Percentiles rank a stretch among this genome's conserved stretches.
These are phyloP conservation scores for Limnodromus scolopaceus DNA, from an alignment of 2,797 vertebrate species.

Conservation along the genomic window DNA sequence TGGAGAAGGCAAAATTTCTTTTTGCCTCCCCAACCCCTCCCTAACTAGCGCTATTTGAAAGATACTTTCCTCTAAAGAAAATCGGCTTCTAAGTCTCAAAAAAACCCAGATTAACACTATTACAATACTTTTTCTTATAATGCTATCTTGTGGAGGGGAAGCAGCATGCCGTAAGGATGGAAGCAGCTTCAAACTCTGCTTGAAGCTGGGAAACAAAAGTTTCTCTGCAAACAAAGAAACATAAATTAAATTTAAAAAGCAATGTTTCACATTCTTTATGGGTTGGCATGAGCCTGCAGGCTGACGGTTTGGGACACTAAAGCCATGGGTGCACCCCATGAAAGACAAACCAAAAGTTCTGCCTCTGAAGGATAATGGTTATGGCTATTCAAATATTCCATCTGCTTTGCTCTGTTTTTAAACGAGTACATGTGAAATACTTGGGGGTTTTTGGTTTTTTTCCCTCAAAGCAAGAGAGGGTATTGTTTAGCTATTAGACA, in stretches of 20 bases:
- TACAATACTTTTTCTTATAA: background rate
- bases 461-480: background rate
- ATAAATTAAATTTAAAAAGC: conserved; percentile 15
- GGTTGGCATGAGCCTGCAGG: background rate
- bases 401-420: conserved; percentile 1
- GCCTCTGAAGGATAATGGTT: background rate
- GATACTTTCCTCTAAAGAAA: background rate
- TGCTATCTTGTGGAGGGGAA: background rate
- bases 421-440: background rate
- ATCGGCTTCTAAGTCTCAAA: background rate
- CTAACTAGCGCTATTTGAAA: background rate
- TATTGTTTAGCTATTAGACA: conserved; percentile 15
- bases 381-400: conserved; percentile 8
- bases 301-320: background rate
- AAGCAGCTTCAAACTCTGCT: background rate
- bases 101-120: background rate
- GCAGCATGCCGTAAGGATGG: background rate
- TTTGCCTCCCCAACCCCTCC: background rate
- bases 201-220: background rate
- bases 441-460: background rate
- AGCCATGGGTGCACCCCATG: background rate
- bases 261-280: conserved; percentile 15
- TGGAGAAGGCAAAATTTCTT: background rate
- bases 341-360: background rate
- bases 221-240: conserved; percentile 20